Base-by-base conservation (phyloP, 2,113 vertebrate genomes). In the Sturnira hondurensis region DNA sequence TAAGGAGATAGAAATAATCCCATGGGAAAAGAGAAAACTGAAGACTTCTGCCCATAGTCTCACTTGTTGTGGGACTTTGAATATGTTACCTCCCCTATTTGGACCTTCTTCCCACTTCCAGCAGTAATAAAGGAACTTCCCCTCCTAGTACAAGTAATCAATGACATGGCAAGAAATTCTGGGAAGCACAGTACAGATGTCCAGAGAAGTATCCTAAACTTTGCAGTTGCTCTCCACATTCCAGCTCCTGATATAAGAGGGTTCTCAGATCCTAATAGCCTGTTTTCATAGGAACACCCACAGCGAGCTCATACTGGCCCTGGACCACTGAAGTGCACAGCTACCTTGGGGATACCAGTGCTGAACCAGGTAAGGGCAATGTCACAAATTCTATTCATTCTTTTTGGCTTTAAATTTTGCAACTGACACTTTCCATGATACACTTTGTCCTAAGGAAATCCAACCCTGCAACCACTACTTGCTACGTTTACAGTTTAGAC, bases 281-380 rank as follows among this genome's bases (percentile, higher is more conserved):
- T 96, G 33, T 95, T 91, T 13, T 73, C 33, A 89, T 47, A 91
- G 83, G 8, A 96, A 93, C 19, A 74, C 61, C 61, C 70, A 95
- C 22, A 93, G 12, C 26, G 28, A 95, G 70, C 5, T 13, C 73
- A 85, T 71, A 54, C 12, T 73, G 28, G 78, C 2, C 4, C 20
- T 45, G 26, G 67, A 94, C 45, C 14, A 73, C 67, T 95, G 68
- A 91, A 50, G 10, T 17, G 19, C 24, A 93, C 83, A 31, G 1
- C 20, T 74, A 87, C n/a, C 26, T 24, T 76, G 43, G 22, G 26
- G 4, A 70, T n/a, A 91, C 33, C 31, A 80, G 10, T 90, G 10
- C 43, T 92, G 56, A 1, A 3, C 16, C 71, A 91, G 67, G 83
- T 95, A 97, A 94, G 45, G 10, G 13, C 26, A 94, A 88, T 33